Conservation (phyloP, 2,113 vertebrate genomes). For the Chlorodrepanis virens region DNA sequence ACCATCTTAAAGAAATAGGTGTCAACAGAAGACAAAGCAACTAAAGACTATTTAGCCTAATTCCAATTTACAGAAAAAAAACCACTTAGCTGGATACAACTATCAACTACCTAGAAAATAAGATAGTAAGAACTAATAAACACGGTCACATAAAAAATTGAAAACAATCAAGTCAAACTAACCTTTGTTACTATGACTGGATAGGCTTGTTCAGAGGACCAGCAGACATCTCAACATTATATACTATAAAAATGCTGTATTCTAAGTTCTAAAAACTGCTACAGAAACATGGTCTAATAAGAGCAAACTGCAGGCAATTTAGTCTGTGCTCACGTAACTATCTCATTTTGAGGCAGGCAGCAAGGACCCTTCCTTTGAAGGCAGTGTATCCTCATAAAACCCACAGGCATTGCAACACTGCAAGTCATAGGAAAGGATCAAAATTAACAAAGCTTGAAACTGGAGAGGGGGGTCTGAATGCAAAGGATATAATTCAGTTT, state of each 20-base stretch:
- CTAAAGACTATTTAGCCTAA: background rate
- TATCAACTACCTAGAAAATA: background rate
- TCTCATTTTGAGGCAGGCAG: background rate
- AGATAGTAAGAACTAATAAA: background rate
- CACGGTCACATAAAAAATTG: rapidly evolving
- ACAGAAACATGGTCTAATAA: background rate
- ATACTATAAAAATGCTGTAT: too few relatives aligned
- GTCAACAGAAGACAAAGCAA: background rate
- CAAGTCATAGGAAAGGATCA: background rate
- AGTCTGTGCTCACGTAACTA: background rate
- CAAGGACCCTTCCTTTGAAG: background rate
- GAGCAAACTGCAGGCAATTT: background rate
- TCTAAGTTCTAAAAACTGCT: background rate
- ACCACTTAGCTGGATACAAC: background rate
- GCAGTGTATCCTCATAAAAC: background rate
- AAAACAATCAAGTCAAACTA: background rate
- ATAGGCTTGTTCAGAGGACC: background rate
- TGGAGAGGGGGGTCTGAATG: background rate
- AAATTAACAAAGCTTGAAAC: background rate
- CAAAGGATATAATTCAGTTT: background rate
- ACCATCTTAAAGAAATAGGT: background rate
- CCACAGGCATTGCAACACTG: background rate
- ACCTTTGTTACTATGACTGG: background rate
- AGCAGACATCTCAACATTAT: background rate
- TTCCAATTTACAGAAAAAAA: background rate